These are phyloP conservation scores for Ceratothoa steindachneri DNA, from an alignment of 2,888 invertebrate species.

Conservation along the genomic window DNA sequence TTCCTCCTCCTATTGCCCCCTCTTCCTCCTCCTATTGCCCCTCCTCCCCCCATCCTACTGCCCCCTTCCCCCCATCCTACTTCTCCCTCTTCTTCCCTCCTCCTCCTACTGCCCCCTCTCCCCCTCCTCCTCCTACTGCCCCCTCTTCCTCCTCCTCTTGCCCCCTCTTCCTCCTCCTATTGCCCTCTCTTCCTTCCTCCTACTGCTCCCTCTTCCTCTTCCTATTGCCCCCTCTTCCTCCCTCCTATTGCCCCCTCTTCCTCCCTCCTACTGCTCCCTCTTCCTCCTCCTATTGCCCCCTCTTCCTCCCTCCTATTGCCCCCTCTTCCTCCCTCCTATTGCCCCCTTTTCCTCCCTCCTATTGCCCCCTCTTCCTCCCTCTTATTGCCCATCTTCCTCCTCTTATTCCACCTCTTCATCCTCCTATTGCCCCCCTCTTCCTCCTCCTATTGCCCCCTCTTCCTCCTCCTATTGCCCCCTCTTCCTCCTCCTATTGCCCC, in stretches of 20 bases:
- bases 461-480: background rate
- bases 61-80: background rate
- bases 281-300: background rate
- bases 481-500: background rate
- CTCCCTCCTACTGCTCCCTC: background rate
- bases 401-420: background rate
- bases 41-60: background rate
- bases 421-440: background rate
- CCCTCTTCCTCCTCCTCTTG: background rate
- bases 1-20: too few relatives aligned
- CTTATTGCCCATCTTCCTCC: background rate
- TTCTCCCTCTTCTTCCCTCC: background rate
- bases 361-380: background rate
- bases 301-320: background rate
- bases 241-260: background rate
- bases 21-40: background rate
- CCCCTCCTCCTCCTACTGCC: background rate
- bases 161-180: background rate
- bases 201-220: background rate
- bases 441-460: background rate
- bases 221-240: background rate
- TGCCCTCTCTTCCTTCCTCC: background rate
- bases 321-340: background rate
- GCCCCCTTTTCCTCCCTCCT: background rate
- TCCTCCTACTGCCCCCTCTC: background rate